Evolutionary conservation across 2,113 vertebrate genomes (phyloP).

Genomic region (Mastomys natalensis): DNA sequence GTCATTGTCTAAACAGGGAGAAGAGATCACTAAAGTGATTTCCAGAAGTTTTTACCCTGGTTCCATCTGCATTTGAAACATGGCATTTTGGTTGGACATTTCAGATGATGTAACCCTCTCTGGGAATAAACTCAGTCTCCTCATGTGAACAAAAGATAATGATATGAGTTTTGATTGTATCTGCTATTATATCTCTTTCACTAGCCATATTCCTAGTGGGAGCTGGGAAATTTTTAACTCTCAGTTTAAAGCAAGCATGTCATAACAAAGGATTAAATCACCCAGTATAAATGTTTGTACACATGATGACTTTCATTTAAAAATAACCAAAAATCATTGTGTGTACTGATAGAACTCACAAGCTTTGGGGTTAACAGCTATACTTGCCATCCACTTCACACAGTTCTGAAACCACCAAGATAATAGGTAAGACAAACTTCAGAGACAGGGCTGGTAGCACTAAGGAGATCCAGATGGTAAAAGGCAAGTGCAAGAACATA

Average conservation of each 20-base stretch:
- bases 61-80: background rate
- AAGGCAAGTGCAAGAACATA: too few relatives aligned
- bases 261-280: background rate
- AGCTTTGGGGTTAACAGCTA: background rate
- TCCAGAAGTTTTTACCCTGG: background rate
- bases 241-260: constrained; percentile 9
- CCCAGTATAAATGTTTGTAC: background rate
- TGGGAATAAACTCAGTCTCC: background rate
- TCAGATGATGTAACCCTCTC: background rate
- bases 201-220: background rate
- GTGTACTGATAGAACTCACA: background rate
- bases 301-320: background rate
- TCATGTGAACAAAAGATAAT: background rate
- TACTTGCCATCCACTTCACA: too few relatives aligned
- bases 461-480: too few relatives aligned
- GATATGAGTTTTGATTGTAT: background rate
- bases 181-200: background rate
- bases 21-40: background rate
- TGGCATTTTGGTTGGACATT: background rate
- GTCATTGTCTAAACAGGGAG: background rate
- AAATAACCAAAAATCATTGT: background rate
- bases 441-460: too few relatives aligned
- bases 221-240: background rate
- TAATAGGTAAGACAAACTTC: too few relatives aligned
- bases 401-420: too few relatives aligned